Evolutionary conservation across 2,888 invertebrate genomes (phyloP), one percentile per base, ranked within the genome.

Genomic region (Zaprionus bogoriensis): DNA sequence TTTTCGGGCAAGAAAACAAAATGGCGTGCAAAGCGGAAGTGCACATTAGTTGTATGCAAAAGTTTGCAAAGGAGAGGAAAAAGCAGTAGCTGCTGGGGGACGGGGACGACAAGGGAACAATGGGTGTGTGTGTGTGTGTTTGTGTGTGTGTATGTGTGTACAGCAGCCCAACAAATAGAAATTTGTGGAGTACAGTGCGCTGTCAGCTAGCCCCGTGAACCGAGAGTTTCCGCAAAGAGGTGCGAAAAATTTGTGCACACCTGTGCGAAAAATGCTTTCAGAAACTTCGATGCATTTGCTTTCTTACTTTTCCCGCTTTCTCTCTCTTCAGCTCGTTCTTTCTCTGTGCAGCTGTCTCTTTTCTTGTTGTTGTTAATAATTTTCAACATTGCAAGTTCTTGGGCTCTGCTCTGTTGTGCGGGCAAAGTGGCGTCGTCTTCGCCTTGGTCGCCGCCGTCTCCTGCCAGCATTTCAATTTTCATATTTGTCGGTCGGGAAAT

Each of bases 11-110:
- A 67, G 57, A 71, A 77, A 80, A 77, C 68, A 80, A 81, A 81
- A 78, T 78, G 71, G 80, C 78, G 74, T 62, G 69, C 76, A 75
- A 81, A 78, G 84, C 84, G 81, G 84, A 82, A 84, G 84, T 82
- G 84, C 81, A 84, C 81, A 82, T 82, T 82, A 84, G 81, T 82
- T 82, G 81, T 84, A 81, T 84, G 78, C 81, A 81, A 82, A 83
- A 80, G 75, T 75, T 75, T 74, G 51, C 69, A 45, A 69, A 63
- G 58, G 57, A 63, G 66, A 66, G 58, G 63, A 60, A 55, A 65
- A 72, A 54, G 63, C 27, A 47, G 47, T 42, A 51, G 61, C 36
- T 41, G 47, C 44, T 50, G 45, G 36, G 59, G 44, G n/a, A 39
- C 36, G 28, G 9, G 12, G 30, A 20, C 42, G 45, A 12, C 25